Evolutionary conservation across 2,797 vertebrate species (phyloP).

Genomic region (Siniperca scherzeri): DNA sequence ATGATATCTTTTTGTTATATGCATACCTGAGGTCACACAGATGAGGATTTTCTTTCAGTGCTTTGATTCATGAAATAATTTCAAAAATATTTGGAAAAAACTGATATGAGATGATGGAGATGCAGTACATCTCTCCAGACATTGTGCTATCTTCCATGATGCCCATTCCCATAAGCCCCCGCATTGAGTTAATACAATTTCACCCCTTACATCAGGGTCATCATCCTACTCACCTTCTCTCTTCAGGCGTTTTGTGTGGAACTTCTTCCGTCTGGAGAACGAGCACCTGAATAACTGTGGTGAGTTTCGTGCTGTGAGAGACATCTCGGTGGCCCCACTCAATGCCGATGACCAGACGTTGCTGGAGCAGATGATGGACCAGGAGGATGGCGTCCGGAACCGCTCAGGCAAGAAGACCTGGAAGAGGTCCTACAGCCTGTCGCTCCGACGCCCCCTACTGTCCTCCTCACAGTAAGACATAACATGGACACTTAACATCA

Average conservation of each 20-base stretch:
- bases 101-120: background rate
- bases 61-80: background rate
- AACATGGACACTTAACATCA: constrained; percentile 28
- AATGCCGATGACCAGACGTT: constrained; percentile 97
- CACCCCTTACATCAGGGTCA: background rate
- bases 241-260: constrained; percentile 96
- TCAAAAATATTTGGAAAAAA: background rate
- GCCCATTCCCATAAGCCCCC: background rate
- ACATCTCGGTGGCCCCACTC: constrained; percentile 97
- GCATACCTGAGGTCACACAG: background rate
- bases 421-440: constrained; percentile 94
- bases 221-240: background rate
- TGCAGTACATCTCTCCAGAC: background rate
- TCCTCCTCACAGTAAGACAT: constrained; percentile 90
- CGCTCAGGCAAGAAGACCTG: constrained; percentile 94
- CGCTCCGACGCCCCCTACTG: constrained; percentile 92
- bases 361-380: constrained; percentile 99
- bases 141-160: background rate
- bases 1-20: background rate
- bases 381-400: constrained; percentile 95
- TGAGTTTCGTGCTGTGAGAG: constrained; percentile 95
- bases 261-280: constrained; percentile 98
- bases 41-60: background rate
- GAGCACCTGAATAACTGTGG: constrained; percentile 99
- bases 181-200: background rate